These are phyloP conservation scores for Sinhomidia bicolor DNA, from an alignment of 2,888 invertebrate species.

Conservation along the genomic window DNA sequence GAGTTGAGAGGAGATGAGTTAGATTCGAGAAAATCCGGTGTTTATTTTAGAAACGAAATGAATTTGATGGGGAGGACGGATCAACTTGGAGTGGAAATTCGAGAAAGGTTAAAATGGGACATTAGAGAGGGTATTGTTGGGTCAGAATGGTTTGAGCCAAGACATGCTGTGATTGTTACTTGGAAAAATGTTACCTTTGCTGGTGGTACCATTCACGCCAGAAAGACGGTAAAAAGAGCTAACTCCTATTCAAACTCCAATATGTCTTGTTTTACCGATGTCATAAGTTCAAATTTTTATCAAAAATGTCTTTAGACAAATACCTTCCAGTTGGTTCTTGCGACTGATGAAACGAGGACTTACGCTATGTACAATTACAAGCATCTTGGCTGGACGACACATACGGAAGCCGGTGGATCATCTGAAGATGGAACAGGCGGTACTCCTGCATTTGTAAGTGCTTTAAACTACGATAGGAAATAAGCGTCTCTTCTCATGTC, in stretches of 20 bases:
- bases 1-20: constrained; percentile 84
- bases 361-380: constrained; percentile 98
- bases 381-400: constrained; percentile 94
- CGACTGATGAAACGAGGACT: constrained; percentile 95
- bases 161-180: constrained; percentile 94
- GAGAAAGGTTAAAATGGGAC: constrained; percentile 93
- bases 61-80: constrained; percentile 89
- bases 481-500: neutral
- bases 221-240: constrained; percentile 79
- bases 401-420: constrained; percentile 95
- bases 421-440: constrained; percentile 93
- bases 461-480: no score
- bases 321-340: constrained; percentile 96
- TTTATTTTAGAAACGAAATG: constrained; percentile 88
- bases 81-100: constrained; percentile 91
- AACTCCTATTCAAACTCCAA: neutral
- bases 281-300: no score
- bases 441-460: constrained; percentile 91
- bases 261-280: neutral
- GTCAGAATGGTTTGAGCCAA: constrained; percentile 93
- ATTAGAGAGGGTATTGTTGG: constrained; percentile 95
- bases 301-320: constrained; percentile 94
- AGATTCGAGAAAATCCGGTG: constrained; percentile 89
- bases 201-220: constrained; percentile 85
- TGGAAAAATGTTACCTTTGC: constrained; percentile 98